phyloP scores from a whole-genome alignment of 2,888 invertebrate species.

The Aphidius colemani region DNA sequence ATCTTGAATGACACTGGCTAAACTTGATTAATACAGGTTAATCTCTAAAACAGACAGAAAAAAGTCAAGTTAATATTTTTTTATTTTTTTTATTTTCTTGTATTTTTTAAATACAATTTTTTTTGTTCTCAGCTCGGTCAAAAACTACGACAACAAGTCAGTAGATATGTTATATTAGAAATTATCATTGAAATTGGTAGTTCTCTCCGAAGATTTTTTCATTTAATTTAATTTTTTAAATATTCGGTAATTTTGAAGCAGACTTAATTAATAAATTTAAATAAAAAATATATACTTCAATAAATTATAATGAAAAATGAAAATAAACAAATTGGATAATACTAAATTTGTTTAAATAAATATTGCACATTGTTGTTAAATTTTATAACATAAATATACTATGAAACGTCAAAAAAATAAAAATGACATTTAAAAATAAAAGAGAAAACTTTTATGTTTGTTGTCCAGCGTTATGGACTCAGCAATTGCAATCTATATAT shows the following conservation, averaged over 20 bases:
- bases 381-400: slow-evolving; percentile 24
- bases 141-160: slow-evolving; percentile 59
- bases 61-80: too few species aligned
- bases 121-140: slow-evolving; percentile 57
- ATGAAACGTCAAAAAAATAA: slow-evolving; percentile 18
- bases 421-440: neutral
- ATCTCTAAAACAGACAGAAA: too few species aligned
- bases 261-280: slow-evolving; percentile 17
- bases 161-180: slow-evolving; percentile 58
- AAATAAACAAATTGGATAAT: neutral
- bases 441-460: slow-evolving; percentile 16
- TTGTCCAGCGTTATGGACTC: neutral
- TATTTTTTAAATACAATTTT: slow-evolving; percentile 52
- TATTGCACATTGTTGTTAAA: slow-evolving; percentile 26
- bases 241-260: slow-evolving; percentile 19
- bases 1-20: too few species aligned
- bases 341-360: neutral
- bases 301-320: slow-evolving; percentile 6
- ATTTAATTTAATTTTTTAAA: slow-evolving; percentile 6
- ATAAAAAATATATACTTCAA: neutral
- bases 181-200: slow-evolving; percentile 36
- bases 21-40: too few species aligned
- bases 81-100: slow-evolving; percentile 26
- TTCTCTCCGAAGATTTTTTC: slow-evolving; percentile 26
- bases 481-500: slow-evolving; percentile 18